Conservation (phyloP, 2,888 invertebrate species). For the Pristionchus maxplancki region DNA sequence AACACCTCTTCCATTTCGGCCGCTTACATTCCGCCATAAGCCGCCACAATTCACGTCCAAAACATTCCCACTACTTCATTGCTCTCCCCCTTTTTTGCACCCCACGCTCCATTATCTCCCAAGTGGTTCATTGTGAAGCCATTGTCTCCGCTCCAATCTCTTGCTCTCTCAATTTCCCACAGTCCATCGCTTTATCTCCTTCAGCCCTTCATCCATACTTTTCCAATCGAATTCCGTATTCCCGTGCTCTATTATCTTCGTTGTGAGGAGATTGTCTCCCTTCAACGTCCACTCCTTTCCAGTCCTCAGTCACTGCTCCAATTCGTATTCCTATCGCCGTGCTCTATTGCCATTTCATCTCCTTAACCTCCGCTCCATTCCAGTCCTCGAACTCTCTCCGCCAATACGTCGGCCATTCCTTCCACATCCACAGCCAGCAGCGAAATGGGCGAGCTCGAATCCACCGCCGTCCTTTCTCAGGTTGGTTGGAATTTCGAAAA, state of each 20-base stretch:
- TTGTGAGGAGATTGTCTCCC: neutral
- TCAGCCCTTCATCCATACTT: too few species aligned
- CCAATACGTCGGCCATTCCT: slow-evolving; percentile 30
- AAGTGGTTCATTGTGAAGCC: slow-evolving; percentile 4
- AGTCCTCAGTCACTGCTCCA: too few species aligned
- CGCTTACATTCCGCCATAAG: neutral
- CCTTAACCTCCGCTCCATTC: neutral
- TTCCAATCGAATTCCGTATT: neutral
- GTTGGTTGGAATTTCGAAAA: neutral
- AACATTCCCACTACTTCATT: neutral
- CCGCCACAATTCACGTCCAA: neutral
- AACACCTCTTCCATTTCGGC: neutral
- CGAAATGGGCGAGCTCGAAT: slow-evolving; percentile 52
- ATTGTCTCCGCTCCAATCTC: neutral
- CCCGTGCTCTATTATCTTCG: neutral
- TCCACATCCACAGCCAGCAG: neutral
- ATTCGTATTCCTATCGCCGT: too few species aligned
- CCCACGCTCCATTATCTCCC: neutral
- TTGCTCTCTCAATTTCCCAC: neutral
- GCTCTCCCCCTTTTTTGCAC: neutral
- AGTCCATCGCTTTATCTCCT: neutral
- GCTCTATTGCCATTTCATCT: neutral
- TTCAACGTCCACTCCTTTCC: neutral
- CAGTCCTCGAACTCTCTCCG: neutral
- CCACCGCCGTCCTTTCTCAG: slow-evolving; percentile 45